phyloP scores from a whole-genome alignment of 2,797 vertebrate species.

The Melopsittacus undulatus region DNA sequence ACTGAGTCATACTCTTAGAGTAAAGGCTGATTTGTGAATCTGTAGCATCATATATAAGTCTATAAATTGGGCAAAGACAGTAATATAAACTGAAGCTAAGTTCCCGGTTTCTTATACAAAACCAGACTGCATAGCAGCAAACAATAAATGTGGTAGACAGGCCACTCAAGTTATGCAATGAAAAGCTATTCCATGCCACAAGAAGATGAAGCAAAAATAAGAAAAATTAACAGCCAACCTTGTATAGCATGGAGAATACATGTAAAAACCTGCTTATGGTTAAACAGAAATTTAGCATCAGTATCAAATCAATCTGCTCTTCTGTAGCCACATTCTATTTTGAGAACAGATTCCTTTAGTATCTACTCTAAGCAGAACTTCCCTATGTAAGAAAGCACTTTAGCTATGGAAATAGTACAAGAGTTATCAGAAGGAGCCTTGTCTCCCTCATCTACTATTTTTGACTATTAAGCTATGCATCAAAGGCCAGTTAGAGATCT shows the following conservation, averaged over 20 bases:
- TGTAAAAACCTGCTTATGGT: not conserved
- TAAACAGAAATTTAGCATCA: not conserved
- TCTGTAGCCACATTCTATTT: not conserved
- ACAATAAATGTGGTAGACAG: not conserved
- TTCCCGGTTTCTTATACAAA: not conserved
- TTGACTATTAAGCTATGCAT: not conserved
- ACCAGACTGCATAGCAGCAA: not conserved
- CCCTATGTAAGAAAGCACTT: not conserved
- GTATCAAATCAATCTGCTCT: not conserved
- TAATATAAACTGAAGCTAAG: not conserved
- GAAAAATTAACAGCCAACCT: not conserved
- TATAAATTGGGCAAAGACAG: not conserved
- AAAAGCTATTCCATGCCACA: not conserved
- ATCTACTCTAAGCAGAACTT: not conserved
- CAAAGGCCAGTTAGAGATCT: not conserved
- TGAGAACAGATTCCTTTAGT: not conserved
- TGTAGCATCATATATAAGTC: not conserved
- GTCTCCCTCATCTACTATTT: not conserved
- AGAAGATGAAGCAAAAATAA: not conserved
- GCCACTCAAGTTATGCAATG: not conserved
- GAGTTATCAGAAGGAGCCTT: not conserved
- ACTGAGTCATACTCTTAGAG: constrained; percentile 2
- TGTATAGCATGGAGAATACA: not conserved
- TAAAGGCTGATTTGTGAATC: not conserved
- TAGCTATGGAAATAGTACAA: not conserved